Conservation (phyloP, 2,113 vertebrate genomes). For the Cyrtonyx montezumae region DNA sequence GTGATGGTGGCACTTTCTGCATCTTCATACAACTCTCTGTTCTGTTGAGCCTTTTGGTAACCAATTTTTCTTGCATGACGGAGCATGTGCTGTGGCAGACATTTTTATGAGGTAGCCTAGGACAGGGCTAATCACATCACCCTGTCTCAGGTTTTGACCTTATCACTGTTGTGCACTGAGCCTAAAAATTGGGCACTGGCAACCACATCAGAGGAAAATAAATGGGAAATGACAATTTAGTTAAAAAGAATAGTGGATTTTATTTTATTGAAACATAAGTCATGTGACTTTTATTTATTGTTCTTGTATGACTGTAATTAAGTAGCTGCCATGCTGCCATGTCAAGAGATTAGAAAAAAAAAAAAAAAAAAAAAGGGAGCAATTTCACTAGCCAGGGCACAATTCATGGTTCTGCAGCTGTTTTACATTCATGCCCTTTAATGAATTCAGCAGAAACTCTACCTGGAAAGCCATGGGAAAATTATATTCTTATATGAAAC, state of each 20-base stretch:
- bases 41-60: conserved; percentile 22
- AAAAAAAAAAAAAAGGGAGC: not conserved
- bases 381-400: not conserved
- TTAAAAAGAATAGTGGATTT: conserved; percentile 58
- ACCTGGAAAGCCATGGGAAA: conserved; percentile 52
- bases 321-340: conserved; percentile 37
- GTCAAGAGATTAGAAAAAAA: not conserved
- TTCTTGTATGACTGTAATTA: conserved; percentile 61
- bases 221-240: conserved; percentile 72
- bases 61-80: conserved; percentile 57
- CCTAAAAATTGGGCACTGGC: conserved; percentile 71
- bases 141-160: conserved; percentile 68
- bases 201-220: conserved; percentile 44
- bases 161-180: conserved; percentile 71
- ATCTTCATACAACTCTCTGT: conserved; percentile 11
- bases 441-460: conserved; percentile 34
- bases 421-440: conserved; percentile 34
- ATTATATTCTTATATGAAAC: conserved; percentile 24
- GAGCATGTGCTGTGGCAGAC: conserved; percentile 50
- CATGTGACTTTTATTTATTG: conserved; percentile 68
- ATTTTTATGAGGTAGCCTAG: conserved; percentile 64
- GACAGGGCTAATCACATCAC: conserved; percentile 68
- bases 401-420: conserved; percentile 49
- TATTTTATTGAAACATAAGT: conserved; percentile 55
- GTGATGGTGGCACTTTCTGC: not conserved